Conservation (phyloP, 1,140 invertebrate species). For the Drosophila dunni region DNA sequence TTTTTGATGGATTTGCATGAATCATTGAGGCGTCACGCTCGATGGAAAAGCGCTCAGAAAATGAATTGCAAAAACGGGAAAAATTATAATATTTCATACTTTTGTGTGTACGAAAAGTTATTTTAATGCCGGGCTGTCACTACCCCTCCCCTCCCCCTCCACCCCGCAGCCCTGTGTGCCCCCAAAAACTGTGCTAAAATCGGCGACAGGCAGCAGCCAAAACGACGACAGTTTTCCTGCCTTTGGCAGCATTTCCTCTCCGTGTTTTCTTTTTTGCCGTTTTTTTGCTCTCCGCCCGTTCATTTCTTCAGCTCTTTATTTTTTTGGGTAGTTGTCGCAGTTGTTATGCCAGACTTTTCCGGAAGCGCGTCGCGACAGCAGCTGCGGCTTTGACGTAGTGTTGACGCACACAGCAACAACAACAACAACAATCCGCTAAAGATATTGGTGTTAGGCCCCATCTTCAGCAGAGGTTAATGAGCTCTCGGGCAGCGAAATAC, state of each 20-base stretch:
- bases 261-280: constrained; percentile 28
- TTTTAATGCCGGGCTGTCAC: constrained; percentile 64
- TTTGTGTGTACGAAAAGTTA: constrained; percentile 65
- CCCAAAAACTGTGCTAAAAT: constrained; percentile 52
- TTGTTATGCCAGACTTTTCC: constrained; percentile 78
- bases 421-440: constrained; percentile 3
- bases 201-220: constrained; percentile 66
- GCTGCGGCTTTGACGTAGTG: constrained; percentile 74
- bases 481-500: constrained; percentile 29
- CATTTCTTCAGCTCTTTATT: constrained; percentile 19
- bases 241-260: constrained; percentile 73
- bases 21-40: constrained; percentile 81
- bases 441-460: constrained; percentile 30
- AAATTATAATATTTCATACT: constrained; percentile 69
- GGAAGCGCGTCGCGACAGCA: constrained; percentile 79
- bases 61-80: constrained; percentile 56
- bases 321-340: constrained; percentile 48
- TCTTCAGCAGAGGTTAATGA: constrained; percentile 64
- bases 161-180: background rate
- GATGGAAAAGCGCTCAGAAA: constrained; percentile 74
- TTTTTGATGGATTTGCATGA: constrained; percentile 80
- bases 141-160: constrained; percentile 2
- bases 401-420: constrained; percentile 61
- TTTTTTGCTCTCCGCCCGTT: constrained; percentile 13
- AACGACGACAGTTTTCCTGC: constrained; percentile 75